A percentile compares a stretch with the other conserved stretches of the same genome.
Evolutionary conservation across 2,797 vertebrate species (phyloP).

Genomic region (Morus bassanus): DNA sequence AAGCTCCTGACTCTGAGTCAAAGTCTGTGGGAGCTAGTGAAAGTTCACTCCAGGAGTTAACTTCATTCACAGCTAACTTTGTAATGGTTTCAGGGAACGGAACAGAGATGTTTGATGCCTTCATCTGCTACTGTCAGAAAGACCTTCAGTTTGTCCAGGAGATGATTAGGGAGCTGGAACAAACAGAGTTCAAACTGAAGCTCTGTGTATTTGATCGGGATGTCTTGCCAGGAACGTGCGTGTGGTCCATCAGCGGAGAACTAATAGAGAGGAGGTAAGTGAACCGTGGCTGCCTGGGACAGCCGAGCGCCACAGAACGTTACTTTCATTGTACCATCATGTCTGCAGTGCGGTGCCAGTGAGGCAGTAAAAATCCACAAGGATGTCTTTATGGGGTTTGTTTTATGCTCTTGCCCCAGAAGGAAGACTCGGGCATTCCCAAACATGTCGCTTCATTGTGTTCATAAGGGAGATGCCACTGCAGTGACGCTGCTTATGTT

Average conservation of each 20-base stretch:
- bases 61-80: neutral
- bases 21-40: neutral
- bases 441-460: neutral
- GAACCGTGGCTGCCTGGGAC: neutral
- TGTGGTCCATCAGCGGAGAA: conserved; percentile 95
- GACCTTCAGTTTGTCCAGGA: conserved; percentile 92
- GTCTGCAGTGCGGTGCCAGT: neutral
- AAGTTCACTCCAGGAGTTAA: neutral
- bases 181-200: conserved; percentile 86
- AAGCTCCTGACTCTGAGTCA: neutral
- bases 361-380: neutral
- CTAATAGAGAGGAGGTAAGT: conserved; percentile 91
- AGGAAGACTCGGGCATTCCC: neutral
- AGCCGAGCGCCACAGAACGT: neutral
- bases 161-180: conserved; percentile 94
- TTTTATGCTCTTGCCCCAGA: neutral
- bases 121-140: conserved; percentile 95
- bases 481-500: neutral
- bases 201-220: conserved; percentile 96
- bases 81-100: conserved; percentile 66
- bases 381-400: neutral
- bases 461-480: neutral
- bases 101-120: conserved; percentile 93
- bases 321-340: neutral
- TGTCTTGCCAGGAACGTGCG: conserved; percentile 91